Evolutionary conservation across 2,113 vertebrate genomes (phyloP), one percentile per base, ranked within the genome.

Genomic region (Aldabrachelys gigantea): DNA sequence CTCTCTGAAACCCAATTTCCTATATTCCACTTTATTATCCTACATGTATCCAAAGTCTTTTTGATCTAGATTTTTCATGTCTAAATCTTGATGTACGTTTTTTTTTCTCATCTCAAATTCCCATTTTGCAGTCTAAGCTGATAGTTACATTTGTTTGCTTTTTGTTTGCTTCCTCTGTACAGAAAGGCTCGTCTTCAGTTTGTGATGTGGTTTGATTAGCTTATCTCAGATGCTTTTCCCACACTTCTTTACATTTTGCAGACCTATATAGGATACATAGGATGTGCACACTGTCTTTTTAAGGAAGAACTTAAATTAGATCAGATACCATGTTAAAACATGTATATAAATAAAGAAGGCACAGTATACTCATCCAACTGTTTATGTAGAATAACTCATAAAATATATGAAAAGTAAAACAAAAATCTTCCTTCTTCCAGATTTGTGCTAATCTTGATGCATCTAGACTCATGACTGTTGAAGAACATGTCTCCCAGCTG

Each of bases 401-500:
- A 52, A 78, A 21, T 53, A 17, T 62, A 62, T 75, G 49, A 62
- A 91, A 89, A 84, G 82, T 82, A 95, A 84, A 95, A 49, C 76
- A 91, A 84, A 25, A 82, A 53, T 65, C 21, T 94, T 1, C 92
- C 81, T 96, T 95, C 95, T 97, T 96, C 22, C 94, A 99, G 99
- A 99, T 99, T 90, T 99, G 99, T 96, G 99, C 99, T 88, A 99
- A 99, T 97, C 98, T 99, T 92, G 99, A 99, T 92, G 99, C 99
- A n/a, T 96, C 79, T 92, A 98, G 97, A 92, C 99, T 99, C 95
- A 99, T 99, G 99, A 99, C 99, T 12, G 97, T 98, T 89, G 92
- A 97, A 88, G 96, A 98, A 87, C 92, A 98, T 87, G 84, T 72
- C 3, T 5, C 4, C 12, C 96, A 97, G 24, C 87, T 98, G 11